These are phyloP conservation scores for Drosophila orena DNA, from an alignment of 1,140 invertebrate genomes.

Conservation along the genomic window DNA sequence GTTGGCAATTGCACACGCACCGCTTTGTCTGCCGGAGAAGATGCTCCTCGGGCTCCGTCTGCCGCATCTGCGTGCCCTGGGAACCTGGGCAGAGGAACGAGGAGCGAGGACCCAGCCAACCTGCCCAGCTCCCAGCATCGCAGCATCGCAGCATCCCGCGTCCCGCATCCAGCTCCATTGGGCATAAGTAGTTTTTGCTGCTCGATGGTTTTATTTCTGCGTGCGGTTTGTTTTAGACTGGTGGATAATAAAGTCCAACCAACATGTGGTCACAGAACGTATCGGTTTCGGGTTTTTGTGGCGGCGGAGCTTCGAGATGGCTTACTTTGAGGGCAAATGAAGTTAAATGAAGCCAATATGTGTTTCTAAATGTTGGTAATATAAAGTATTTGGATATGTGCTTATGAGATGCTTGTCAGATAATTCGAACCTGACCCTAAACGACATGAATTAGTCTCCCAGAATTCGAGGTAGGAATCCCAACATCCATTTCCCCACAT, in stretches of 20 bases:
- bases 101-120: conserved; percentile 3
- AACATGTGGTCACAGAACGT: conserved; percentile 27
- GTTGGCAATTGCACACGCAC: conserved; percentile 71
- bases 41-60: conserved; percentile 25
- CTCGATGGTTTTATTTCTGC: conserved; percentile 59
- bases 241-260: conserved; percentile 65
- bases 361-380: too few species aligned
- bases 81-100: conserved; percentile 19
- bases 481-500: conserved; percentile 29
- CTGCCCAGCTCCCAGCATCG: background rate
- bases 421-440: too few species aligned
- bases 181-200: conserved; percentile 66
- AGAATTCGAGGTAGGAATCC: background rate
- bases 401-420: background rate
- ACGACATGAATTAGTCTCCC: background rate
- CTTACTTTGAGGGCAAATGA: background rate
- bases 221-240: conserved; percentile 35
- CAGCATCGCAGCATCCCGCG: background rate
- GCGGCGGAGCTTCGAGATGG: conserved; percentile 1
- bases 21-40: conserved; percentile 74
- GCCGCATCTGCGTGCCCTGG: conserved; percentile 39
- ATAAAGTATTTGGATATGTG: too few species aligned
- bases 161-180: conserved; percentile 22
- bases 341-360: background rate
- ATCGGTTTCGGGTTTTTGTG: conserved; percentile 17